These are phyloP conservation scores for Tragelaphus imberbis DNA, from an alignment of 2,113 vertebrate species.

Conservation along the genomic window DNA sequence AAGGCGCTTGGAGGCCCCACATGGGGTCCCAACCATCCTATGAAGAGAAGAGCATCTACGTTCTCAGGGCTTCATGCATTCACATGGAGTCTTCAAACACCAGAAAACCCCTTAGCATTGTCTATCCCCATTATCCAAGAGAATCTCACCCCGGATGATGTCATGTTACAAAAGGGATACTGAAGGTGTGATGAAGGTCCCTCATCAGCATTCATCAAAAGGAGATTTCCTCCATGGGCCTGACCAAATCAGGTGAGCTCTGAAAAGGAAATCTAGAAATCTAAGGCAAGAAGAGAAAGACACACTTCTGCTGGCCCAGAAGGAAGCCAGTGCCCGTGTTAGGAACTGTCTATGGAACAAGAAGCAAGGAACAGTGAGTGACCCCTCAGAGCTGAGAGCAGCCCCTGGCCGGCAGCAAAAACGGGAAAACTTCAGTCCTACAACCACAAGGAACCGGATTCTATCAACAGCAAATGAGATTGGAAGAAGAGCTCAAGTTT, in stretches of 20 bases:
- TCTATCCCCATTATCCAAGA: not conserved
- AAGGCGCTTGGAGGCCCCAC: fast-evolving
- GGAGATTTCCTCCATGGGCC: not conserved
- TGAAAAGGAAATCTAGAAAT: not conserved
- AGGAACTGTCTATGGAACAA: not conserved
- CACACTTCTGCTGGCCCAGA: not conserved
- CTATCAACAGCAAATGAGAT: not conserved
- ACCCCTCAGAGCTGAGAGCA: not conserved
- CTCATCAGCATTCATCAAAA: not conserved
- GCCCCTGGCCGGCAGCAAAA: not conserved
- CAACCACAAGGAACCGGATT: not conserved
- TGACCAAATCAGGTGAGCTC: not conserved
- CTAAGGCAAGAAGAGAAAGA: not conserved
- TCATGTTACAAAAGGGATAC: not conserved
- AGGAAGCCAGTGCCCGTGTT: not conserved
- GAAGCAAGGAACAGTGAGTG: not conserved
- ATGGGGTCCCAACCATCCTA: not conserved
- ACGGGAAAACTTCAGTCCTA: not conserved
- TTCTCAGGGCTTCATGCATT: not conserved
- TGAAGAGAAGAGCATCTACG: fast-evolving
- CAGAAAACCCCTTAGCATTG: fast-evolving
- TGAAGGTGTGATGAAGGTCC: not conserved
- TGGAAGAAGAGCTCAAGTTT: not conserved
- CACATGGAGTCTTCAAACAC: not conserved
- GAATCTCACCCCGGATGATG: not conserved